Evolutionary conservation across 2,797 vertebrate genomes (phyloP).

Genomic region (Gymnoscopelus braueri): DNA sequence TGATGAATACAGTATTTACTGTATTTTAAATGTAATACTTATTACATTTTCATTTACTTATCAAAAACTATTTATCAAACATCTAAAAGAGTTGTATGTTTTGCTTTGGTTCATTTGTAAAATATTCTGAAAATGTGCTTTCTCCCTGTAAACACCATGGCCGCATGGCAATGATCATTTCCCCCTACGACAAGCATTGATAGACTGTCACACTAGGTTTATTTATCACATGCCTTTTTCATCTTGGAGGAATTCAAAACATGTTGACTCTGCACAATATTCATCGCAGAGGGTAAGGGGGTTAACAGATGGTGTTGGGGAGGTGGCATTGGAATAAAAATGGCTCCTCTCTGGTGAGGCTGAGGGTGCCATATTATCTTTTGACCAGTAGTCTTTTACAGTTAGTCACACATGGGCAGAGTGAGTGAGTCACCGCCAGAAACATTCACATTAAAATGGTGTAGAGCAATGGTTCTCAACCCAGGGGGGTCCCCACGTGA

Average conservation of each 20-base stretch:
- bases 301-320: slow-evolving; percentile 12
- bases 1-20: no score
- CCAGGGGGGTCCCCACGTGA: no score
- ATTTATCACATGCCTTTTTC: slow-evolving; percentile 10
- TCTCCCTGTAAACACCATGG: no score
- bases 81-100: no score
- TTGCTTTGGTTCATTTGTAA: no score
- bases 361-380: slow-evolving; percentile 5
- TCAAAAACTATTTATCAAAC: no score
- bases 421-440: background rate
- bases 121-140: no score
- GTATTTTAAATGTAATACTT: no score
- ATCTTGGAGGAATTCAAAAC: slow-evolving; percentile 12
- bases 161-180: background rate
- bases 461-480: slow-evolving; percentile 7
- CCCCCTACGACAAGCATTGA: background rate
- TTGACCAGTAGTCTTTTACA: slow-evolving; percentile 7
- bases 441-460: background rate
- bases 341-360: background rate
- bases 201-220: background rate
- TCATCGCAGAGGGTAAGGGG: background rate
- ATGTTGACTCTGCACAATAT: slow-evolving; percentile 9
- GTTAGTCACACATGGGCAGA: background rate
- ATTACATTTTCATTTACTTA: no score
- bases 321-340: background rate